Percentiles rank a stretch among this genome's conserved stretches.
Conservation (phyloP, 2,888 invertebrate species). For the Caradrina kadenii region DNA sequence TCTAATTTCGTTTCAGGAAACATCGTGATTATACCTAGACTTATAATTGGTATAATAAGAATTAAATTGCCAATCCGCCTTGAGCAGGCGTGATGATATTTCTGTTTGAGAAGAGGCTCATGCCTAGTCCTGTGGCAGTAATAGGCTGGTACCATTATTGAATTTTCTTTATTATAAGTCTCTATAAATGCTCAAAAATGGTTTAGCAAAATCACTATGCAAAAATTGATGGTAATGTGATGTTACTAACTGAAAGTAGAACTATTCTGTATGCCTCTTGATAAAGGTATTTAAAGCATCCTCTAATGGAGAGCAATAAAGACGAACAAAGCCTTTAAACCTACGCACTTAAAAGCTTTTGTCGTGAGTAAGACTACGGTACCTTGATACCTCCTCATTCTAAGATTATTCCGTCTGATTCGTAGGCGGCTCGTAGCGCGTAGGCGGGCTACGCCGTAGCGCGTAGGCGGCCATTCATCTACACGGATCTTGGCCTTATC, state of each 20-base stretch:
- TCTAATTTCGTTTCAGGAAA: too few relatives aligned
- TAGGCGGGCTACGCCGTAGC: constrained; percentile 71
- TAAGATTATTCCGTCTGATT: constrained; percentile 44
- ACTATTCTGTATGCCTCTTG: not conserved
- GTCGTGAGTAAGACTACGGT: constrained; percentile 44
- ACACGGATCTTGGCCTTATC: constrained; percentile 47
- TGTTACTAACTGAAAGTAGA: not conserved
- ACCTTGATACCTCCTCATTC: constrained; percentile 1
- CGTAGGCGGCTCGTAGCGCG: constrained; percentile 71
- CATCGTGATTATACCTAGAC: too few relatives aligned
- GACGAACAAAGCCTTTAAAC: constrained; percentile 4
- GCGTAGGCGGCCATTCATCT: constrained; percentile 76
- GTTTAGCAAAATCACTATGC: not conserved
- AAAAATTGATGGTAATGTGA: not conserved
- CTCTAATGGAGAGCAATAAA: not conserved
- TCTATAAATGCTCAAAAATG: not conserved
- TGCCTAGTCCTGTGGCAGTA: too few relatives aligned
- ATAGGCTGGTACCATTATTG: too few relatives aligned
- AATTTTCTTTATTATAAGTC: too few relatives aligned
- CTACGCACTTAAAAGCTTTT: constrained; percentile 25
- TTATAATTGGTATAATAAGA: too few relatives aligned
- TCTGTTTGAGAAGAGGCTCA: too few relatives aligned
- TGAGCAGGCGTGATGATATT: too few relatives aligned
- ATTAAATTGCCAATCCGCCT: too few relatives aligned
- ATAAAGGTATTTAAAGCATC: not conserved